A percentile compares a stretch with the other conserved stretches of the same genome.
phyloP scores from a whole-genome alignment of 2,797 vertebrate genomes.

The Coilia nasus region DNA sequence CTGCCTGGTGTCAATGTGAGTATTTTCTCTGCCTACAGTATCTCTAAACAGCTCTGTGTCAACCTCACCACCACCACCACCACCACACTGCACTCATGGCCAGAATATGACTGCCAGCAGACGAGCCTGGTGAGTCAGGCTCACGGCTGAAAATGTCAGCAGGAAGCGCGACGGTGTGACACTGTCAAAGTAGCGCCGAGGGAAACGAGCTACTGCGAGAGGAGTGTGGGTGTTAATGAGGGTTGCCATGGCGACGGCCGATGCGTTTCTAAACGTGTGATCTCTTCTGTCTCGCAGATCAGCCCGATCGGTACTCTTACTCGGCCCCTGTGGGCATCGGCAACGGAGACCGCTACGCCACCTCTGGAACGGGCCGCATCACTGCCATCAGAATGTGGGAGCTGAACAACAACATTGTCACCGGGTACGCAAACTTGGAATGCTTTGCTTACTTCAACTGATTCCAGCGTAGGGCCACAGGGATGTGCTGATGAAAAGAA shows the following conservation, averaged over 20 bases:
- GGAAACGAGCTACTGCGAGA: not conserved
- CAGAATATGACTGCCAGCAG: not conserved
- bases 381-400: constrained; percentile 14
- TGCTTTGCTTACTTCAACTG: not conserved
- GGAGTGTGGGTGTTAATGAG: not conserved
- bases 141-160: not conserved
- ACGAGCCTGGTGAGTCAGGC: not conserved
- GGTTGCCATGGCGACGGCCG: not conserved
- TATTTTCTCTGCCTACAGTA: not conserved
- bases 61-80: not conserved
- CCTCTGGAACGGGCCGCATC: not conserved
- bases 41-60: not conserved
- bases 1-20: not conserved
- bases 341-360: not conserved
- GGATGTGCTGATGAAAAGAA: not conserved
- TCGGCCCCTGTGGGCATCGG: not conserved
- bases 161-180: not conserved
- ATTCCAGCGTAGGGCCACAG: not conserved
- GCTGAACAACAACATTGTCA: not conserved
- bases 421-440: not conserved
- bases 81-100: not conserved
- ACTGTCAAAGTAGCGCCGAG: not conserved
- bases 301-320: not conserved
- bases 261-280: not conserved
- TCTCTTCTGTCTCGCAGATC: not conserved